A percentile compares a stretch with the other conserved stretches of the same genome.
Evolutionary conservation across 35 echinoderm and acorn worm genomes (phyloP).

Genomic region (Holothuria glaberrima): DNA sequence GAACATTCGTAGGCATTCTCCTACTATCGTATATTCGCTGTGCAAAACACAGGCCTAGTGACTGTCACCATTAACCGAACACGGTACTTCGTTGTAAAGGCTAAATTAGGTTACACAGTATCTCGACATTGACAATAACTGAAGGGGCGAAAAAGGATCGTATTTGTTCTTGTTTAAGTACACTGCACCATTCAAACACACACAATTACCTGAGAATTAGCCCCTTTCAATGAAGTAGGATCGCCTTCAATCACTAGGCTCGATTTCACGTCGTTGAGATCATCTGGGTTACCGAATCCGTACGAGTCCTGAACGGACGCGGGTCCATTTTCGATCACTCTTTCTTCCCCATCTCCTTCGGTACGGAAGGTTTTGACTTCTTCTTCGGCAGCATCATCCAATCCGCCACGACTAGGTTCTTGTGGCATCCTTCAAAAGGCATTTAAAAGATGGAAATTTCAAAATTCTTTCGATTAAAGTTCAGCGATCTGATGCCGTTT

Average conservation of each 20-base stretch:
- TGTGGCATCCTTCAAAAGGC: slow-evolving; percentile 65
- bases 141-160: background rate
- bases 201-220: slow-evolving; percentile 58
- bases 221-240: slow-evolving; percentile 54
- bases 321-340: slow-evolving; percentile 59
- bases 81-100: slow-evolving; percentile 1
- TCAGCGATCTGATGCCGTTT: slow-evolving; percentile 29
- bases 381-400: slow-evolving; percentile 59
- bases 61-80: too few species aligned
- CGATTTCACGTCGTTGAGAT: slow-evolving; percentile 64
- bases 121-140: slow-evolving; percentile 31
- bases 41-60: too few species aligned
- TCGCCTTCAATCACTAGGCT: slow-evolving; percentile 63
- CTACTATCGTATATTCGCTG: too few species aligned
- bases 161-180: background rate
- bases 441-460: slow-evolving; percentile 52
- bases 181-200: slow-evolving; percentile 16
- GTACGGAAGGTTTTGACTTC: slow-evolving; percentile 63
- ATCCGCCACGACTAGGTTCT: slow-evolving; percentile 65
- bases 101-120: background rate
- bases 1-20: too few species aligned
- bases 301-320: slow-evolving; percentile 53
- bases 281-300: slow-evolving; percentile 60
- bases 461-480: slow-evolving; percentile 58
- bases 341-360: slow-evolving; percentile 62